A percentile compares a stretch with the other conserved stretches of the same genome.
phyloP scores from a whole-genome alignment of 2,113 vertebrate species.

The Ceyx melanurus region DNA sequence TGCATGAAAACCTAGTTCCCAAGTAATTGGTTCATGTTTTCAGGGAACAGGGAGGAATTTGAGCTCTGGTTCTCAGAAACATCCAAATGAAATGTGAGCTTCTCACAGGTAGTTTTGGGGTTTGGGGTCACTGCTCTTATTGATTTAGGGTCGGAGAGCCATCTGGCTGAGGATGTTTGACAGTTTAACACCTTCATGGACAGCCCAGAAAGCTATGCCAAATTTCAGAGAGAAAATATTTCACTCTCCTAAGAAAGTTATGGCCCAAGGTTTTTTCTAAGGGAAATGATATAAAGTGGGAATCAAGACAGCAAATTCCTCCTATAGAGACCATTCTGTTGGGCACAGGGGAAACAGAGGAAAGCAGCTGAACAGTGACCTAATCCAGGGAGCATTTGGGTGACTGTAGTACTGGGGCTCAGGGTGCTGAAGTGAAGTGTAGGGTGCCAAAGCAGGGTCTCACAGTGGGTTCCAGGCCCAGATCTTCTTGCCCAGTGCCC shows the following conservation, averaged over 20 bases:
- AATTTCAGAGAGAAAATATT: neutral
- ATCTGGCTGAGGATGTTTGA: neutral
- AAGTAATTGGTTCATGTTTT: neutral
- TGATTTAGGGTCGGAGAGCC: neutral
- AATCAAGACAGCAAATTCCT: neutral
- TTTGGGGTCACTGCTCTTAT: neutral
- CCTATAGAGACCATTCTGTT: neutral
- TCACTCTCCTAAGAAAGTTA: neutral
- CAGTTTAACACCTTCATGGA: neutral
- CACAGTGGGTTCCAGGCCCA: neutral
- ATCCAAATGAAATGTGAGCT: neutral
- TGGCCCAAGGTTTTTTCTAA: neutral
- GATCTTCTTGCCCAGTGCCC: accelerated
- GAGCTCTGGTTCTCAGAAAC: neutral
- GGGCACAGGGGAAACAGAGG: neutral
- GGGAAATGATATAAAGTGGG: neutral
- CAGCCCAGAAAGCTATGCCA: neutral
- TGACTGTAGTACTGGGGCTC: accelerated
- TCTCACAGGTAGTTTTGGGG: neutral
- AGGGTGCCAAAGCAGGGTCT: neutral
- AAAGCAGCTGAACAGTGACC: neutral
- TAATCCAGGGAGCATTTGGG: neutral
- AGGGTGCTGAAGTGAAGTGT: accelerated
- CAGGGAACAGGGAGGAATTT: neutral
- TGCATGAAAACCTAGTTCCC: neutral